These are phyloP conservation scores for Tricholauxania praeusta DNA, from an alignment of 2,888 invertebrate species.

Conservation along the genomic window DNA sequence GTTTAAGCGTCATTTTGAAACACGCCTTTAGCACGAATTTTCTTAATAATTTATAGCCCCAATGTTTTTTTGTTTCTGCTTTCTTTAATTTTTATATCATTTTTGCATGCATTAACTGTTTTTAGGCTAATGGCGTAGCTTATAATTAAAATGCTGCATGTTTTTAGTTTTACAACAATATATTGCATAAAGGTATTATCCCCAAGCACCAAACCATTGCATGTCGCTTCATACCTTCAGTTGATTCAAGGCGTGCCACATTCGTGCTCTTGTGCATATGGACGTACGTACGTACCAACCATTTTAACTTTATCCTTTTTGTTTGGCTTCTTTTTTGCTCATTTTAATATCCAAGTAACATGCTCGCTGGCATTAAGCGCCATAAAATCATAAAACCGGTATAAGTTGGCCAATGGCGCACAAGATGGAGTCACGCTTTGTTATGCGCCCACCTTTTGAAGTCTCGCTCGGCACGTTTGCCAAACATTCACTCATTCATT, in stretches of 20 bases:
- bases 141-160: slow-evolving; percentile 25
- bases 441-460: slow-evolving; percentile 6
- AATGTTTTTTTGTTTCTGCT: neutral
- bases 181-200: slow-evolving; percentile 30
- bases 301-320: neutral
- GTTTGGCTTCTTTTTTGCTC: neutral
- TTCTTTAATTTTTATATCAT: slow-evolving; percentile 10
- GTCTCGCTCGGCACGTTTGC: neutral
- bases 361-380: slow-evolving; percentile 31
- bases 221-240: neutral
- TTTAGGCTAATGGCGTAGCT: slow-evolving; percentile 52
- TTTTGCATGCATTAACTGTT: slow-evolving; percentile 13
- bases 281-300: too few species aligned
- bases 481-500: slow-evolving; percentile 44
- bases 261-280: neutral
- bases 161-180: neutral
- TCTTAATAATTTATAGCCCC: slow-evolving; percentile 27
- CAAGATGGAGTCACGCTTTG: slow-evolving; percentile 32
- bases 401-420: slow-evolving; percentile 33
- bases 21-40: slow-evolving; percentile 21
- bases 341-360: slow-evolving; percentile 16
- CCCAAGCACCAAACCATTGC: neutral
- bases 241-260: slow-evolving; percentile 30
- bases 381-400: slow-evolving; percentile 37
- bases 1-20: neutral